Evolutionary conservation across 2,888 invertebrate species (phyloP), one percentile per base, ranked within the genome.

Genomic region (Apoderus coryli): DNA sequence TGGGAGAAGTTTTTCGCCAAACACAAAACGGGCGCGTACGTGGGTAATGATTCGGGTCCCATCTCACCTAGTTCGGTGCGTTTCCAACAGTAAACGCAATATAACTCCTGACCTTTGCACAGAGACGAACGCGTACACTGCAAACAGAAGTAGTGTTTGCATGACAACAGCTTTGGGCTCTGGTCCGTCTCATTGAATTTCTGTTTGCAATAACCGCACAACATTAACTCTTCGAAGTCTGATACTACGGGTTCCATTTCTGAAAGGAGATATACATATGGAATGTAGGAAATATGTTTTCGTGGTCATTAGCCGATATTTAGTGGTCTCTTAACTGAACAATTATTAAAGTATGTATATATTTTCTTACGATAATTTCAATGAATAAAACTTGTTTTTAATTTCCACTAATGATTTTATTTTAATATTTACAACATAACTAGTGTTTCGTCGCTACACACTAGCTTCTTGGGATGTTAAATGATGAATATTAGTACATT

Each of bases 101-200:
- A 70, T 42, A 76, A 59, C 51, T 75, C 76, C 48, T 66, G 65
- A 35, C 71, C 76, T 52, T 74, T 73, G 51, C 69, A 66, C 46
- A 77, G 61, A 48, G 67, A 68, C 42, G 69, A 67, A 49, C 73
- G 72, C 54, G 76, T 71, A 59, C 78, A 79, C 51, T 73, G 69
- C 55, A 78, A 63, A 55, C 79, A 79, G 59, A 78, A 78, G 59
- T 76, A 74, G 56, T 79, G 79, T 52, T 76, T 74, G 64, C 79
- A 79, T 43, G 72, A 68, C 44, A 79, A 65, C 55, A 76, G 60
- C 56, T 79, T 78, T 38, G 78, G 78, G 51, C 70, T 67, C 51
- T 72, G 72, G 54, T 77, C 76, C 38, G 64, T 63, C 46, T 76
- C 75, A 59, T 77, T 77, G 63, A 76, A 78, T 54, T 72, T 70